phyloP scores from a whole-genome alignment of 2,113 vertebrate genomes.

The Hippocampus comes region DNA sequence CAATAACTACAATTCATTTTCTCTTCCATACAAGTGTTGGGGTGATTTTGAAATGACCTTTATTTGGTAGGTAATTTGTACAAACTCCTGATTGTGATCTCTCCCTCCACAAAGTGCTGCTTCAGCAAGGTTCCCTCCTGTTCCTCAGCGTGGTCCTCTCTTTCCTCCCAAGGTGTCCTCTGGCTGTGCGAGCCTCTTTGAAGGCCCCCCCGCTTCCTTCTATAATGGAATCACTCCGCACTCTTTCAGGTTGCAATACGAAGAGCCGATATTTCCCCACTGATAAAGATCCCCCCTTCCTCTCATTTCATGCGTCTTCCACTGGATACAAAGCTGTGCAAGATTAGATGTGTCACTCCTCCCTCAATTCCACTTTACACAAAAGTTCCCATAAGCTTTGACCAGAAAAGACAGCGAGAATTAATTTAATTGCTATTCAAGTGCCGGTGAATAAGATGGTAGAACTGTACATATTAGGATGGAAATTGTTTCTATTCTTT shows the following conservation, averaged over 20 bases:
- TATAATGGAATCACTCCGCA: conserved; percentile 89
- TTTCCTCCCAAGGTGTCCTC: conserved; percentile 86
- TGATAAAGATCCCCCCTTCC: conserved; percentile 94
- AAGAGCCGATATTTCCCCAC: conserved; percentile 89
- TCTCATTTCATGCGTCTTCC: conserved; percentile 95
- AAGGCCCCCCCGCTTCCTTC: conserved; percentile 62
- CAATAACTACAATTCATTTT: conserved; percentile 42
- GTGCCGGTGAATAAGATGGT: conserved; percentile 43
- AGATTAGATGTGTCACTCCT: conserved; percentile 92
- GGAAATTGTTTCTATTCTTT: conserved; percentile 26
- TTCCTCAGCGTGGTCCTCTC: conserved; percentile 86
- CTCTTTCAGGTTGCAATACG: conserved; percentile 79
- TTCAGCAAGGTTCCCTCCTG: conserved; percentile 93
- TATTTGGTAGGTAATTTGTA: conserved; percentile 87
- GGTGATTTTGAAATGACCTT: conserved; percentile 83
- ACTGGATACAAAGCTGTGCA: conserved; percentile 86
- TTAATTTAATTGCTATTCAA: conserved; percentile 64
- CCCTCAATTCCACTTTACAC: conserved; percentile 55
- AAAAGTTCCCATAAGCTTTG: conserved; percentile 58
- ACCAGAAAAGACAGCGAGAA: conserved; percentile 25
- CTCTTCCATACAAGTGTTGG: conserved; percentile 26
- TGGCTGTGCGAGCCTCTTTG: conserved; percentile 88
- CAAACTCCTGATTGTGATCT: conserved; percentile 91
- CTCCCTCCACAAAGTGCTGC: conserved; percentile 80
- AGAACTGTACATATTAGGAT: conserved; percentile 24